phyloP scores from a whole-genome alignment of 2,888 invertebrate species.

The Chrysodeixis includens region DNA sequence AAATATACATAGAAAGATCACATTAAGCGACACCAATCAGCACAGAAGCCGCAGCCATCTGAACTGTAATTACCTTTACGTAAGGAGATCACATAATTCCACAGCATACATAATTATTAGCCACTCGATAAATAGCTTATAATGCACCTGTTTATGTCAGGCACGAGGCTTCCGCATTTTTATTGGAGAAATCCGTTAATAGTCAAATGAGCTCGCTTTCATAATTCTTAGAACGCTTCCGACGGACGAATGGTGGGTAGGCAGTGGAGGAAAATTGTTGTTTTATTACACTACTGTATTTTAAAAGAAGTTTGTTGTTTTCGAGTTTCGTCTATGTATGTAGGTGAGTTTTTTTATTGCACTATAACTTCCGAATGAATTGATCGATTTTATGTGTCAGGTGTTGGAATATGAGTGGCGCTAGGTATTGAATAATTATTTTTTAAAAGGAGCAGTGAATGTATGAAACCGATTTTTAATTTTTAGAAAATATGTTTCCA shows the following conservation, averaged over 20 bases:
- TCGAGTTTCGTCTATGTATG: no score
- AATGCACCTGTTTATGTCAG: conserved; percentile 36
- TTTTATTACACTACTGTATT: no score
- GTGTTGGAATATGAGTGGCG: no score
- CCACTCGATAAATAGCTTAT: conserved; percentile 46
- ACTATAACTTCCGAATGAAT: no score
- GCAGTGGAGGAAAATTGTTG: not conserved
- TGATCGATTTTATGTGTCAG: no score
- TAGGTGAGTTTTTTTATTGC: no score
- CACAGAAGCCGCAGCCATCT: not conserved
- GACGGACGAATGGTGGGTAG: not conserved
- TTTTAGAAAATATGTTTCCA: no score
- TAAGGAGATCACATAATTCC: conserved; percentile 27
- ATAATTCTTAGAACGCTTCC: conserved; percentile 44
- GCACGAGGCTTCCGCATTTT: conserved; percentile 49
- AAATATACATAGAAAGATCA: not conserved
- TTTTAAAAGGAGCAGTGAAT: no score
- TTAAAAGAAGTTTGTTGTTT: no score
- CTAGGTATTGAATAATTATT: no score
- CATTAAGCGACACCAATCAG: not conserved
- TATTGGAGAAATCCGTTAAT: conserved; percentile 51
- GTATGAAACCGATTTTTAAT: no score
- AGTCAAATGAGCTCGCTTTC: conserved; percentile 51
- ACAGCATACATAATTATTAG: conserved; percentile 12
- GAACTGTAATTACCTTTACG: conserved; percentile 10